These are phyloP conservation scores for Dasypus novemcinctus DNA, from an alignment of 2,113 vertebrate species.

Conservation along the genomic window DNA sequence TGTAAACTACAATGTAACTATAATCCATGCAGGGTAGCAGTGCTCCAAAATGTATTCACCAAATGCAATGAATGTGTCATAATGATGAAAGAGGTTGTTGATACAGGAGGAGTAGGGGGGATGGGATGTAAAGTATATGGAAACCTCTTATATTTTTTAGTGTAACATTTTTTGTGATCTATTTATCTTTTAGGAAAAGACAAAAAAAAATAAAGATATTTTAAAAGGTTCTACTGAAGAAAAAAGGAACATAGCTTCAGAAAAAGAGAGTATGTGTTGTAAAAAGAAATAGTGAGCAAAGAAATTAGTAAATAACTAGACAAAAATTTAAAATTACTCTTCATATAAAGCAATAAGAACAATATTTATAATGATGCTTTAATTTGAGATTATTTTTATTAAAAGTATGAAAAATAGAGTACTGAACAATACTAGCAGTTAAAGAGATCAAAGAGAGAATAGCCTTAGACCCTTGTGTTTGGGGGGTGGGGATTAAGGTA, in stretches of 20 bases:
- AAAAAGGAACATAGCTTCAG: background rate
- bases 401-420: background rate
- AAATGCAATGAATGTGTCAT: no score
- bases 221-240: background rate
- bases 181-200: no score
- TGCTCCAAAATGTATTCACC: no score
- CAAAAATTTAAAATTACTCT: background rate
- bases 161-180: no score
- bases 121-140: no score
- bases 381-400: background rate
- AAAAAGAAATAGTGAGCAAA: background rate
- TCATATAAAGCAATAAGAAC: background rate
- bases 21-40: no score
- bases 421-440: background rate
- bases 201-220: no score
- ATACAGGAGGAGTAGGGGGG: no score
- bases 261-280: background rate
- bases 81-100: no score
- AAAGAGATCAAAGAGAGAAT: background rate
- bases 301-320: background rate
- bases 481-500: background rate
- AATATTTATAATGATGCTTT: background rate
- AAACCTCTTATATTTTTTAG: no score
- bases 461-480: background rate
- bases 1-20: no score